Evolutionary conservation across 1,140 invertebrate genomes (phyloP).

Genomic region (Ganaspis sp.): DNA sequence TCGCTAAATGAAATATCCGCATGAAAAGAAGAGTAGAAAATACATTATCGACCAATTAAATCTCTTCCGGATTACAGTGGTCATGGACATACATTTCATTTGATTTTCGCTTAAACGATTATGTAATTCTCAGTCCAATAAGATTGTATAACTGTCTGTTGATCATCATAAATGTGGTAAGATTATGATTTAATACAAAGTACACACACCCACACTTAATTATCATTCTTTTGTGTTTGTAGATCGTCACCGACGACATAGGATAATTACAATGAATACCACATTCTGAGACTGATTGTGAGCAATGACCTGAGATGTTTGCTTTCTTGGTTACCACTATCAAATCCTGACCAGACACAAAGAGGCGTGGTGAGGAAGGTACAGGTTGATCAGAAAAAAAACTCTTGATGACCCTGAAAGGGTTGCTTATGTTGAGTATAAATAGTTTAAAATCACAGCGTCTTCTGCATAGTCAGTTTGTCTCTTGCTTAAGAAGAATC

Average conservation of each 20-base stretch:
- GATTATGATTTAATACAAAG: too few relatives aligned
- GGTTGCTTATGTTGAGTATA: constrained; percentile 49
- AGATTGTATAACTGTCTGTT: background rate
- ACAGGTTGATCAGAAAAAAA: constrained; percentile 39
- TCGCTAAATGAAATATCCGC: too few relatives aligned
- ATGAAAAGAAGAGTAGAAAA: background rate
- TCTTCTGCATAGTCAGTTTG: constrained; percentile 43
- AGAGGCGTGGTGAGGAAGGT: background rate
- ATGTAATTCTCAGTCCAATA: background rate
- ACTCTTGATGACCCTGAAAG: constrained; percentile 49
- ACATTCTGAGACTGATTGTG: constrained; percentile 5
- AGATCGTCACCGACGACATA: too few relatives aligned
- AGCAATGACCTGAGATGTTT: constrained; percentile 1
- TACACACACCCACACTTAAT: too few relatives aligned
- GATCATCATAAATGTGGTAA: background rate
- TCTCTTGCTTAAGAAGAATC: constrained; percentile 36
- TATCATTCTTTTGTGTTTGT: background rate
- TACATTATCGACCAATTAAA: background rate
- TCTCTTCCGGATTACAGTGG: background rate
- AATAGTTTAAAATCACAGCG: constrained; percentile 38
- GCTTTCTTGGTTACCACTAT: background rate
- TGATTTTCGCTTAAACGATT: background rate
- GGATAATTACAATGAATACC: background rate
- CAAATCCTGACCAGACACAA: constrained; percentile 4
- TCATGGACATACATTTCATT: background rate